A percentile compares a stretch with the other conserved stretches of the same genome.
These are phyloP conservation scores for Henricia sp. DNA, from an alignment of 53 echinoderm and acorn worm genomes.

Conservation along the genomic window DNA sequence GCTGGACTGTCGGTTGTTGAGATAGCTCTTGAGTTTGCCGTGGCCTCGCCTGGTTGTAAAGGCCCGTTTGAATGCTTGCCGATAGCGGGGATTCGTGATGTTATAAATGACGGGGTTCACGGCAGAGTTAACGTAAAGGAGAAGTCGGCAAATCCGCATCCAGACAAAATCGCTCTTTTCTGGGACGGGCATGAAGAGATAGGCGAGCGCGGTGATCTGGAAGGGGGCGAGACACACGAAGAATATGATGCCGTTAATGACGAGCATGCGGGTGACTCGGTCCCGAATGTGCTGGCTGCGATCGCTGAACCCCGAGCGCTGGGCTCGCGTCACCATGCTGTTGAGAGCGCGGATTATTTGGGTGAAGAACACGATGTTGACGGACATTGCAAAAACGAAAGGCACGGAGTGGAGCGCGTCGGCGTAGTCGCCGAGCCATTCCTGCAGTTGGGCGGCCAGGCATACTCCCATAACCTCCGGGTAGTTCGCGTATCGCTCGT, in stretches of 20 bases:
- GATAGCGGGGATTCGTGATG: conserved; percentile 49
- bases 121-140: conserved; percentile 41
- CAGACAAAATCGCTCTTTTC: conserved; percentile 7
- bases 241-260: conserved; percentile 50
- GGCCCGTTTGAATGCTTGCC: conserved; percentile 32
- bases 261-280: conserved; percentile 48
- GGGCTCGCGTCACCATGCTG: conserved; percentile 51
- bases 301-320: conserved; percentile 51
- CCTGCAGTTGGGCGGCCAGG: not conserved
- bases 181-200: not conserved
- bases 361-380: conserved; percentile 49
- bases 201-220: conserved; percentile 33
- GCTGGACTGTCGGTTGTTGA: conserved; percentile 34
- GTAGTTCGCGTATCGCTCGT: conserved; percentile 13
- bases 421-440: conserved; percentile 29
- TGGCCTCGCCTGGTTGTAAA: conserved; percentile 38
- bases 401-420: conserved; percentile 21
- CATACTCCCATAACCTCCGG: conserved; percentile 44
- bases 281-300: conserved; percentile 56
- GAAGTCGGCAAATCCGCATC: conserved; percentile 21
- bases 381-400: conserved; percentile 42
- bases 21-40: conserved; percentile 35
- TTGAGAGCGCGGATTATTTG: conserved; percentile 46
- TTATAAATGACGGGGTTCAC: conserved; percentile 49
- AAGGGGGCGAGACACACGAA: conserved; percentile 47